phyloP scores from a whole-genome alignment of 2,797 vertebrate genomes.

The Todus mexicanus region DNA sequence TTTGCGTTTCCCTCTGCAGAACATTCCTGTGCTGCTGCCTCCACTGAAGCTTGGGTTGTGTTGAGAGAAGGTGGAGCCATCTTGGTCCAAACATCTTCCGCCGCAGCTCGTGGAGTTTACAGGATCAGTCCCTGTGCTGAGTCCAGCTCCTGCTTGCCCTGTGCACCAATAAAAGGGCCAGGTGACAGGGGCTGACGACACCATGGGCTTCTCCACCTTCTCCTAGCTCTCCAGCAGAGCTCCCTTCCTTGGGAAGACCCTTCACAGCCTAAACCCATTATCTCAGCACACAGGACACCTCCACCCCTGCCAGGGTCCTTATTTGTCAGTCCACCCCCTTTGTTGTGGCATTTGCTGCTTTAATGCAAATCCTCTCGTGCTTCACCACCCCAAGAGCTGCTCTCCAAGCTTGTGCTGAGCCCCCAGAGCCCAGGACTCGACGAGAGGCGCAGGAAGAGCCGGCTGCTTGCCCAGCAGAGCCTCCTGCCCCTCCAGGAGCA shows the following conservation, averaged over 20 bases:
- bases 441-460: fast-evolving
- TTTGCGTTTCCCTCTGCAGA: background rate
- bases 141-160: background rate
- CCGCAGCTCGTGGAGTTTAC: background rate
- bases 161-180: background rate
- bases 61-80: background rate
- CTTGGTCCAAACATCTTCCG: background rate
- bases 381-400: background rate
- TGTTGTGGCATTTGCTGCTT: background rate
- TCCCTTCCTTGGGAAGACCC: background rate
- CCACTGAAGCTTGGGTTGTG: background rate
- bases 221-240: background rate
- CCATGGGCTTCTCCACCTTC: background rate
- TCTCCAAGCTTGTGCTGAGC: background rate
- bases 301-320: background rate
- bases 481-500: background rate
- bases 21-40: background rate
- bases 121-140: background rate
- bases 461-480: background rate
- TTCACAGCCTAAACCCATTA: background rate
- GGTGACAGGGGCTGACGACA: fast-evolving
- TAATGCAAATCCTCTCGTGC: fast-evolving
- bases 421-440: background rate
- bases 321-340: background rate
- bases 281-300: background rate